A percentile compares a stretch with the other conserved stretches of the same genome.
Conservation (phyloP, 1,140 invertebrate genomes). For the Drosophila sulfurigaster region DNA sequence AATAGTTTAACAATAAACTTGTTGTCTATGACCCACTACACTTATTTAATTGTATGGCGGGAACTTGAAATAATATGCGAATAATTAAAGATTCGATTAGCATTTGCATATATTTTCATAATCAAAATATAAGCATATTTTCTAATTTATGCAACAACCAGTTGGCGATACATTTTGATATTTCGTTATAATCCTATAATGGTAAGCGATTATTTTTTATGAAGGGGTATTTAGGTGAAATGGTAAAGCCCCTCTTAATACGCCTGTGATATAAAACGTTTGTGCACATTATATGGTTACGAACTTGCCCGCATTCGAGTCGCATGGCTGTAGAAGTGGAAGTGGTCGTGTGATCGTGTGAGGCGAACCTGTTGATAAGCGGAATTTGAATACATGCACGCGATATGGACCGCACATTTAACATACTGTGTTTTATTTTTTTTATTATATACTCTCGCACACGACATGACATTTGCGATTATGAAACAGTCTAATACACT, state of each 20-base stretch:
- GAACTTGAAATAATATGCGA: not conserved
- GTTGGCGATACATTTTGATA: not conserved
- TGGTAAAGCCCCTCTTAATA: constrained; percentile 24
- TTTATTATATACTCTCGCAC: constrained; percentile 15
- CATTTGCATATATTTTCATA: not conserved
- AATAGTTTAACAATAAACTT: constrained; percentile 5
- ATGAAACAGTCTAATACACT: constrained; percentile 19
- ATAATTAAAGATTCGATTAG: not conserved
- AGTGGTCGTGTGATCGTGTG: constrained; percentile 48
- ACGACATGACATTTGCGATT: constrained; percentile 35
- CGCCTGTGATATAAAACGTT: constrained; percentile 43
- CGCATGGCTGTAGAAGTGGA: constrained; percentile 19
- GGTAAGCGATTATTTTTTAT: not conserved
- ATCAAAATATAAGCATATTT: not conserved
- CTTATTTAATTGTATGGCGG: not conserved
- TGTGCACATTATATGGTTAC: constrained; percentile 66
- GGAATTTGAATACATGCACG: constrained; percentile 75
- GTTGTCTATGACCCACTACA: not conserved
- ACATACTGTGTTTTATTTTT: not conserved
- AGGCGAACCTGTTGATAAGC: constrained; percentile 74
- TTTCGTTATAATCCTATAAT: not conserved
- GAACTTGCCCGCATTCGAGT: constrained; percentile 38
- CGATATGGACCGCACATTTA: constrained; percentile 49
- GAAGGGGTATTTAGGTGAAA: not conserved
- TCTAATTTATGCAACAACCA: not conserved